Evolutionary conservation across 2,113 vertebrate species (phyloP).

Genomic region (Aleadryas rufinucha): DNA sequence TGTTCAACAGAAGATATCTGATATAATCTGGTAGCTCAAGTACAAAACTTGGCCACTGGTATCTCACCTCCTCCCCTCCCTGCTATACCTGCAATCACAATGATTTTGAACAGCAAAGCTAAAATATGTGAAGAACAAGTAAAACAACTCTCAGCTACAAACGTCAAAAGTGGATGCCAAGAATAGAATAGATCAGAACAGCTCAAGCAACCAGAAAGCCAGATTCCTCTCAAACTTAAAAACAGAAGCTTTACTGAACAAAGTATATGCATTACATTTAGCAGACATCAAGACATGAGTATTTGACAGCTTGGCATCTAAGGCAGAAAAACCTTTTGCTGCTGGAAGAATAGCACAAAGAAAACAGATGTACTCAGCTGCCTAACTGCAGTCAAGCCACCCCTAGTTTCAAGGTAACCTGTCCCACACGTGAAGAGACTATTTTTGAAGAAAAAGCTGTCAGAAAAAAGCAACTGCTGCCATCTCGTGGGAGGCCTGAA

Average conservation of each 20-base stretch:
- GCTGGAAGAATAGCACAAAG: not conserved
- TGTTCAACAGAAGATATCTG: not conserved
- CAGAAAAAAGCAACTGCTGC: constrained; percentile 45
- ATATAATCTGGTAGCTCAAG: not conserved
- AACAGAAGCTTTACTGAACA: not conserved
- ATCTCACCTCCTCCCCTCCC: not conserved
- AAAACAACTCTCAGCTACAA: not conserved
- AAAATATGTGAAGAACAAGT: not conserved
- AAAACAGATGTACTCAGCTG: not conserved
- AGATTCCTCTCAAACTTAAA: not conserved
- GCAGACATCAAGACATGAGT: not conserved
- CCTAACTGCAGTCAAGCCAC: not conserved
- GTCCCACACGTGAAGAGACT: fast-evolving
- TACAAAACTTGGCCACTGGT: not conserved
- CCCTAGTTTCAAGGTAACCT: not conserved
- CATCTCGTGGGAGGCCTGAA: constrained; percentile 59
- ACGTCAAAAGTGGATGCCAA: not conserved
- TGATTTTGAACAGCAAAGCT: not conserved
- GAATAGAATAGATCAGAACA: not conserved
- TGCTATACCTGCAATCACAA: not conserved
- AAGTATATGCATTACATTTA: not conserved
- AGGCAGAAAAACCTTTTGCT: not conserved
- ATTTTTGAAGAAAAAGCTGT: not conserved
- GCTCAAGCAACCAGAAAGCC: not conserved
- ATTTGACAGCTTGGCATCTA: not conserved